phyloP scores from a whole-genome alignment of 1,140 invertebrate genomes.

The Tetranychus cinnabarinus region DNA sequence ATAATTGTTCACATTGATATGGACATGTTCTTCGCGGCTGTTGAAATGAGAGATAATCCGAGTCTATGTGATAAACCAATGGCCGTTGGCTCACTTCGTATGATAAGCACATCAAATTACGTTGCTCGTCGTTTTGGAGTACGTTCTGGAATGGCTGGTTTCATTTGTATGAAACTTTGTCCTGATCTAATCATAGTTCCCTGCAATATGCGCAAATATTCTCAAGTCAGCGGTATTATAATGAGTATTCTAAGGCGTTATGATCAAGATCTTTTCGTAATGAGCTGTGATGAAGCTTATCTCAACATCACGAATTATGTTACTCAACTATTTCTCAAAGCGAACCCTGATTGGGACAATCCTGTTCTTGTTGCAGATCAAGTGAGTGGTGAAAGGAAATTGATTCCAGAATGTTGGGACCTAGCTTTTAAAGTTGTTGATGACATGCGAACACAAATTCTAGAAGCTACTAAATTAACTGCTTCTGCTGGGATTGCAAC shows the following conservation, averaged over 20 bases:
- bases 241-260: slow-evolving; percentile 28
- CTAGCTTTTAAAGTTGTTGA: slow-evolving; percentile 23
- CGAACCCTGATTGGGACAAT: not conserved
- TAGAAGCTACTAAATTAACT: slow-evolving; percentile 29
- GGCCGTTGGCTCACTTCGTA: slow-evolving; percentile 34
- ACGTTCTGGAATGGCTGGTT: slow-evolving; percentile 43
- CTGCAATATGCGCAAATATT: slow-evolving; percentile 32
- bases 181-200: slow-evolving; percentile 33
- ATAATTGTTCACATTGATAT: slow-evolving; percentile 38
- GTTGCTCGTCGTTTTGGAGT: slow-evolving; percentile 34
- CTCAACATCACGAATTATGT: slow-evolving; percentile 34
- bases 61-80: slow-evolving; percentile 31
- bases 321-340: slow-evolving; percentile 11
- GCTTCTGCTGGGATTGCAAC: slow-evolving; percentile 38
- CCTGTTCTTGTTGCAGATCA: not conserved
- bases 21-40: slow-evolving; percentile 40
- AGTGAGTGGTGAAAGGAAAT: not conserved
- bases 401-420: slow-evolving; percentile 4
- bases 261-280: slow-evolving; percentile 29
- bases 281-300: slow-evolving; percentile 39
- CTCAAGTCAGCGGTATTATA: slow-evolving; percentile 24
- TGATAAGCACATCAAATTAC: slow-evolving; percentile 42
- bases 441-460: slow-evolving; percentile 30
- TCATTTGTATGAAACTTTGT: slow-evolving; percentile 38
- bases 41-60: slow-evolving; percentile 37